Percentiles rank a stretch among this genome's conserved stretches.
phyloP scores from a whole-genome alignment of 1,140 invertebrate species.

The Adoxophyes honmai region DNA sequence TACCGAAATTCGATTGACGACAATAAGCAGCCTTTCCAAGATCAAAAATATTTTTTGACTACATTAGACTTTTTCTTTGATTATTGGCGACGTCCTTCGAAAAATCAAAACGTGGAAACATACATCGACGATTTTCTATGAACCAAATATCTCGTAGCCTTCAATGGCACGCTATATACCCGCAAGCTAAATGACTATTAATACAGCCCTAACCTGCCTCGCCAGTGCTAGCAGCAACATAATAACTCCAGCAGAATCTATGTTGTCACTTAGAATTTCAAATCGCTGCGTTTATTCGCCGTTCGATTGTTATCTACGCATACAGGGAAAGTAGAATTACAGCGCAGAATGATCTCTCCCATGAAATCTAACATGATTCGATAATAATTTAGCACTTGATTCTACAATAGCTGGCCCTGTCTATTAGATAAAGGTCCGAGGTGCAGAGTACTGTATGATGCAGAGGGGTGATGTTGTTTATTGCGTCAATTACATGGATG shows the following conservation, averaged over 20 bases:
- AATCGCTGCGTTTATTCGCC: constrained; percentile 47
- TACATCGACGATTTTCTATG: no score
- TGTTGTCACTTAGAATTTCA: constrained; percentile 46
- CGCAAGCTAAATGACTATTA: no score
- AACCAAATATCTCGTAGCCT: no score
- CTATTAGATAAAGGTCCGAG: constrained; percentile 44
- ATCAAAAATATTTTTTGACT: no score
- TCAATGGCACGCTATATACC: no score
- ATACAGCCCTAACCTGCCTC: neutral
- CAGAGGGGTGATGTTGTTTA: constrained; percentile 31
- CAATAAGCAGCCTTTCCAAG: no score
- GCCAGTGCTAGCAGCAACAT: constrained; percentile 13
- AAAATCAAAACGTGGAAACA: no score
- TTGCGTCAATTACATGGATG: constrained; percentile 29
- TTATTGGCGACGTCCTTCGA: no score
- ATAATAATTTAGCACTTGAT: constrained; percentile 60
- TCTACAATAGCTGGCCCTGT: constrained; percentile 50
- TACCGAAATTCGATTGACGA: no score
- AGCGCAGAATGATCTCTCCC: constrained; percentile 35
- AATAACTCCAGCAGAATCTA: constrained; percentile 38
- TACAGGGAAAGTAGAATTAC: constrained; percentile 32
- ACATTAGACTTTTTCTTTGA: no score
- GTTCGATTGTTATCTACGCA: constrained; percentile 40
- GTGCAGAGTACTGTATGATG: constrained; percentile 28
- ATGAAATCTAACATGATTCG: constrained; percentile 47